A percentile compares a stretch with the other conserved stretches of the same genome.
These are phyloP conservation scores for Chrysochloris asiatica DNA, from an alignment of 2,113 vertebrate genomes.

Conservation along the genomic window DNA sequence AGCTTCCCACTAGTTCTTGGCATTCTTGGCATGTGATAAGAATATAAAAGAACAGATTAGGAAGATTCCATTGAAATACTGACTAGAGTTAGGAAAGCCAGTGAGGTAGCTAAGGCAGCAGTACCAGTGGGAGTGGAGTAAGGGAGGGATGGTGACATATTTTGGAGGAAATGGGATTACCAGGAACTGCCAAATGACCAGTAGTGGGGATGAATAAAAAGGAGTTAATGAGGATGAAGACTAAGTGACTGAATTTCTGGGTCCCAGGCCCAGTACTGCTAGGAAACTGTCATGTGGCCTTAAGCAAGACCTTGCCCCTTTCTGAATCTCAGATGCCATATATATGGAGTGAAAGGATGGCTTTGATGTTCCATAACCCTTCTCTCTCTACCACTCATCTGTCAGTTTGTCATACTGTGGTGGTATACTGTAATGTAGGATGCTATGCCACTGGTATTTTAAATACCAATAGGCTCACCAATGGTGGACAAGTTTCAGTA, in stretches of 20 bases:
- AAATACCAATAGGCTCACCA: no score
- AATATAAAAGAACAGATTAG: neutral
- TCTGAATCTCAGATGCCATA: neutral
- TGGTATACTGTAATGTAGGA: no score
- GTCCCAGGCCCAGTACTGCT: neutral
- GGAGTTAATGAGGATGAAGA: neutral
- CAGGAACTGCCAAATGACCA: slow-evolving; percentile 6
- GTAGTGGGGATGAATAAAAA: neutral
- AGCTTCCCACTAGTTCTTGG: neutral
- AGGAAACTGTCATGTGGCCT: slow-evolving; percentile 30
- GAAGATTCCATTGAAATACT: neutral
- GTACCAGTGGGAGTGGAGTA: neutral
- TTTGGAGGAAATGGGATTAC: neutral
- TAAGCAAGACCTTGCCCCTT: neutral
- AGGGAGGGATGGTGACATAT: neutral
- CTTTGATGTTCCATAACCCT: neutral
- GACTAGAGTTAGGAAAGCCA: neutral
- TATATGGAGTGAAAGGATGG: neutral
- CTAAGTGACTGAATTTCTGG: neutral
- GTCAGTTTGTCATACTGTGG: no score
- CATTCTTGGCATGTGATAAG: neutral
- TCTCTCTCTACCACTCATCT: no score
- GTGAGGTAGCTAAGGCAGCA: neutral
- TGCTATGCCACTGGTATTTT: no score
- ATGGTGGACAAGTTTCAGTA: no score